Evolutionary conservation across 2,888 invertebrate species (phyloP).

Genomic region (Drosophila sordidapex): DNA sequence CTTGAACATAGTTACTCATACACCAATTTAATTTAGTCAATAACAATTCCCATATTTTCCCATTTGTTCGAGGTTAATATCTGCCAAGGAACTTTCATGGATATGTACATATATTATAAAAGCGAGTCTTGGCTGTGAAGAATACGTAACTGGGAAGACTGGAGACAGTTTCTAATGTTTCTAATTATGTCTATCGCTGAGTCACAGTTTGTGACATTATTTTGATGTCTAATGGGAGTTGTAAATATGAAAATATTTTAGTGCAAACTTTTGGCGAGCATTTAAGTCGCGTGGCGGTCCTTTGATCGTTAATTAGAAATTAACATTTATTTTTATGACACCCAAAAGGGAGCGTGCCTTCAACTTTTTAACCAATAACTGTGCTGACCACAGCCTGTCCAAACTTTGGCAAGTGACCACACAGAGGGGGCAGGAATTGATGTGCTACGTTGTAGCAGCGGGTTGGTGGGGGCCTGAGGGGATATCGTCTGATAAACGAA

Average conservation of each 20-base stretch:
- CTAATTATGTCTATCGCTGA: background rate
- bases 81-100: background rate
- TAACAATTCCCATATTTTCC: background rate
- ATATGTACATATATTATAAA: too few relatives aligned
- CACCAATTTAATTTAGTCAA: too few relatives aligned
- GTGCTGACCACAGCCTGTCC: slow-evolving; percentile 42
- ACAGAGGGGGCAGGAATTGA: too few relatives aligned
- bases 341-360: background rate
- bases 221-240: slow-evolving; percentile 45
- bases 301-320: slow-evolving; percentile 53
- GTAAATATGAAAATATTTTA: slow-evolving; percentile 8
- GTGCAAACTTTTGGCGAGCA: slow-evolving; percentile 34
- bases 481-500: slow-evolving; percentile 49
- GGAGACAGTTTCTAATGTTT: background rate
- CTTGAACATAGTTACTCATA: too few relatives aligned
- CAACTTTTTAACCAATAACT: slow-evolving; percentile 33
- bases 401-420: slow-evolving; percentile 29
- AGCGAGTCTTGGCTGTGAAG: too few relatives aligned
- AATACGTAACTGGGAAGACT: background rate
- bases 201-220: slow-evolving; percentile 9
- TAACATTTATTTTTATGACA: slow-evolving; percentile 50
- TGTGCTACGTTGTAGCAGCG: background rate
- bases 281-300: slow-evolving; percentile 17
- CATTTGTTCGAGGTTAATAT: background rate
- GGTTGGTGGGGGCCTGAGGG: too few relatives aligned